A percentile compares a stretch with the other conserved stretches of the same genome.
phyloP scores from a whole-genome alignment of 2,113 vertebrate species.

The Carassius gibelio region DNA sequence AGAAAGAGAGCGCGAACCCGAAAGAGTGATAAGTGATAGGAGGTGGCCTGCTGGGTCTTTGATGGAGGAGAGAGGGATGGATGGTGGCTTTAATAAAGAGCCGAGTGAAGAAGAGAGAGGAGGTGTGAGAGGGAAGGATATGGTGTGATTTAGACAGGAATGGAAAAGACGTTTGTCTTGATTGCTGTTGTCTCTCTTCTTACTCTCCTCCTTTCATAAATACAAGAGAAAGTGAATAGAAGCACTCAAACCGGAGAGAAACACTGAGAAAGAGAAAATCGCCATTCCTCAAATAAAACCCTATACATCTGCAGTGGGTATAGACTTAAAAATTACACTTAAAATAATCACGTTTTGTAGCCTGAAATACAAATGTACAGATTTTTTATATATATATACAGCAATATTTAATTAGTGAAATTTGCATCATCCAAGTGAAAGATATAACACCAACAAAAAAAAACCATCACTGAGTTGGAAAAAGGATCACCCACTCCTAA shows the following conservation, averaged over 20 bases:
- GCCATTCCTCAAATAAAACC: neutral
- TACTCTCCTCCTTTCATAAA: slow-evolving; percentile 47
- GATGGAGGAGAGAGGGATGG: slow-evolving; percentile 52
- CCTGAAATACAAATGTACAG: too few relatives aligned
- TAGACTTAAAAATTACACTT: too few relatives aligned
- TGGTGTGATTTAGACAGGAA: slow-evolving; percentile 59
- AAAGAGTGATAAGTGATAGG: slow-evolving; percentile 37
- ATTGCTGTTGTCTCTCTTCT: slow-evolving; percentile 49
- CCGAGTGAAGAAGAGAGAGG: slow-evolving; percentile 29
- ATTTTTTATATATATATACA: too few relatives aligned
- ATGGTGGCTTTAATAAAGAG: slow-evolving; percentile 52
- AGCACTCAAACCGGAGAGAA: neutral
- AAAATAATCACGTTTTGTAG: too few relatives aligned
- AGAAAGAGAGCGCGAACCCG: neutral
- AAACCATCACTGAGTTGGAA: too few relatives aligned
- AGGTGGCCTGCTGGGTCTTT: slow-evolving; percentile 49
- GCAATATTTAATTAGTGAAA: too few relatives aligned
- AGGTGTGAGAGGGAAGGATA: slow-evolving; percentile 54
- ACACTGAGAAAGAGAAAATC: neutral
- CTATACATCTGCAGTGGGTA: neutral
- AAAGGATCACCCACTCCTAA: too few relatives aligned
- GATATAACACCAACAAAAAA: too few relatives aligned
- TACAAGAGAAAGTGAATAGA: slow-evolving; percentile 11
- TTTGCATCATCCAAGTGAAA: too few relatives aligned
- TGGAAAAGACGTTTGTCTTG: slow-evolving; percentile 51